Conservation (phyloP, 2,797 vertebrate genomes). For the Falco columbarius region DNA sequence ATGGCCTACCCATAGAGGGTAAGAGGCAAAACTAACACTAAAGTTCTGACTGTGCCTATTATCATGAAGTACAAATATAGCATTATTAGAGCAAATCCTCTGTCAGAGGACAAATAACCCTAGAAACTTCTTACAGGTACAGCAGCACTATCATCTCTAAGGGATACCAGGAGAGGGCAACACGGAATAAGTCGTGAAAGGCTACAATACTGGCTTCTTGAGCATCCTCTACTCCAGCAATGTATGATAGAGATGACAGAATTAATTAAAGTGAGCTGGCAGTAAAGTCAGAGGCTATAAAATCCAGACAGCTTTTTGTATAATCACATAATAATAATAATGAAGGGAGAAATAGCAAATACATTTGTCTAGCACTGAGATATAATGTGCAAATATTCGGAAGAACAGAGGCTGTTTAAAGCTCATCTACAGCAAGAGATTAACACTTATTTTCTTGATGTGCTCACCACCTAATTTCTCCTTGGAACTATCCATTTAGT, state of each 20-base stretch:
- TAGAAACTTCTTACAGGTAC: background rate
- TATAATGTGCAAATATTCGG: background rate
- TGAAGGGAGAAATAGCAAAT: conserved; percentile 4
- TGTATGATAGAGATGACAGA: background rate
- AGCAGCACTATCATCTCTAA: background rate
- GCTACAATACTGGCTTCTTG: background rate
- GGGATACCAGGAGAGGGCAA: background rate
- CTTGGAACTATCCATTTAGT: background rate
- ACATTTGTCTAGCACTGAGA: background rate
- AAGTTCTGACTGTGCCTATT: background rate
- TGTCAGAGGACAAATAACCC: background rate
- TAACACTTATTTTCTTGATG: background rate
- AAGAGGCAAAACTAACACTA: background rate
- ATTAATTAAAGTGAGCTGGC: conserved; percentile 6
- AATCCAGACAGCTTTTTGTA: conserved; percentile 11
- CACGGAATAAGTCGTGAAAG: background rate
- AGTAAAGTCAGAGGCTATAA: conserved; percentile 9
- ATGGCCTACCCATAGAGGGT: background rate
- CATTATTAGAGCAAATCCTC: background rate
- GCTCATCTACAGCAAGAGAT: background rate
- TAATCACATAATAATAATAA: background rate
- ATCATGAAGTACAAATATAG: background rate
- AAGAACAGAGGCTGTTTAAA: background rate
- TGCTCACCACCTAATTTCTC: background rate
- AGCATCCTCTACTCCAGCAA: background rate